Evolutionary conservation across 2,888 invertebrate species (phyloP), one percentile per base, ranked within the genome.

Genomic region (Idaea dimidiata): DNA sequence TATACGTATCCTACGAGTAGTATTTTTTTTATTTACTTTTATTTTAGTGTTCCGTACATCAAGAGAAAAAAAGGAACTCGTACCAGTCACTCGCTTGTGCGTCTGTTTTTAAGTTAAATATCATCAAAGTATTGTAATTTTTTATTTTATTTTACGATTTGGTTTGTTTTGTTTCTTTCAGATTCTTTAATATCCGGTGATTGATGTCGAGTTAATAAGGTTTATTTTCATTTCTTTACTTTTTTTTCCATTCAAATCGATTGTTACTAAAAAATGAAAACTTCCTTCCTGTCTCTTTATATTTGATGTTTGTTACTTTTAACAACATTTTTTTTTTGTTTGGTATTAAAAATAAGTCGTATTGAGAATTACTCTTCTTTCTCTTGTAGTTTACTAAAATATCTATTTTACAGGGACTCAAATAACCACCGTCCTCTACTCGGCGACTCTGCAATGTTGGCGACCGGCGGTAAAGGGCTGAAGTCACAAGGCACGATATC

Each of bases 381-480:
- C 24, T 17, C n/a, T 17, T 56, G 6, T 16, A 16, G 16, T 31
- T 17, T 24, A 58, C 14, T 57, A 43, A 53, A 24, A 1, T 16
- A 31, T 58, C n/a, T 58, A 16, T 14, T 54, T 75, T 81, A 16
- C 85, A 97, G 97, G 75, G 99, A 99, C 83, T 98, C 98, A 0
- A 98, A 98, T 82, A 98, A 98, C 84, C 99, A 99, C 82, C 94
- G 99, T 53, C 87, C 89, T 0, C 90, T 98, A 86, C 91, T 98
- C 59, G 98, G 98, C 4, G 99, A 99, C 83, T 98, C 98, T 0
- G 98, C 98, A 0, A 97, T 98, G 94, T 94, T 98, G 76, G 97
- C 97, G 1, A 96, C 97, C 0, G 97, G 97, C 64, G 89, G 91
- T 16, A 91, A 91, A 68, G 95, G 97, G 16, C 86, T 98, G 58